Evolutionary conservation across 2,888 invertebrate species (phyloP).

Genomic region (Agrilus cyanescens): DNA sequence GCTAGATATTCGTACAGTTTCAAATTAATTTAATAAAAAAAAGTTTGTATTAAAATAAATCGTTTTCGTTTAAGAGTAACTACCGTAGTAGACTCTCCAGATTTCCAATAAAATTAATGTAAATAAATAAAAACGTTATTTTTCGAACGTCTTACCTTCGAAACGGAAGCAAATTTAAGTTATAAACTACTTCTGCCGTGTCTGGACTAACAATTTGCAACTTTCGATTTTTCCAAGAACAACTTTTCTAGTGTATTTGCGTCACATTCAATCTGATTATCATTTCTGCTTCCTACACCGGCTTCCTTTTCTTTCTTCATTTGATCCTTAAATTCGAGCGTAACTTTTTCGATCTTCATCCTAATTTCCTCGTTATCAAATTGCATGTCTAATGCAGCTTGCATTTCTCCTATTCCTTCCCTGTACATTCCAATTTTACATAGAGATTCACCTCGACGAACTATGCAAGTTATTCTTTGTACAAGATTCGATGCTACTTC

Average conservation of each 20-base stretch:
- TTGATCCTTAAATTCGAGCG: conserved; percentile 2
- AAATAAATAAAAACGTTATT: too few relatives aligned
- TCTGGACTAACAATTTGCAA: too few relatives aligned
- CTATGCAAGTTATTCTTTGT: conserved; percentile 60
- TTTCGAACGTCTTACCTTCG: too few relatives aligned
- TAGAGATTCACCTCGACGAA: conserved; percentile 62
- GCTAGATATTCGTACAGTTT: neutral
- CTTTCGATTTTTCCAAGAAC: too few relatives aligned
- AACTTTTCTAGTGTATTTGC: too few relatives aligned
- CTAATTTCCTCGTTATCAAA: conserved; percentile 50
- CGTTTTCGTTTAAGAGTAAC: too few relatives aligned
- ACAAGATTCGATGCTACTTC: conserved; percentile 57
- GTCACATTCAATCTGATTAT: too few relatives aligned
- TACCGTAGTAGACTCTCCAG: too few relatives aligned
- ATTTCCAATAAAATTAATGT: too few relatives aligned
- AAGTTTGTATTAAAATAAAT: neutral
- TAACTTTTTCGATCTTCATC: conserved; percentile 37
- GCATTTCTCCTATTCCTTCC: conserved; percentile 63
- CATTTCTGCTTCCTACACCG: neutral
- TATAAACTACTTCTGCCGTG: too few relatives aligned
- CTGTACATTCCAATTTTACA: conserved; percentile 54
- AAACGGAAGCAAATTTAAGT: too few relatives aligned
- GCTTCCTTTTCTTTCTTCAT: neutral
- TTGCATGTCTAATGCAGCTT: conserved; percentile 55
- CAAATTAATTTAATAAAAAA: neutral